Percentiles rank a stretch among this genome's conserved stretches.
phyloP scores from a whole-genome alignment of 2,113 vertebrate species.

The Stegastes partitus region DNA sequence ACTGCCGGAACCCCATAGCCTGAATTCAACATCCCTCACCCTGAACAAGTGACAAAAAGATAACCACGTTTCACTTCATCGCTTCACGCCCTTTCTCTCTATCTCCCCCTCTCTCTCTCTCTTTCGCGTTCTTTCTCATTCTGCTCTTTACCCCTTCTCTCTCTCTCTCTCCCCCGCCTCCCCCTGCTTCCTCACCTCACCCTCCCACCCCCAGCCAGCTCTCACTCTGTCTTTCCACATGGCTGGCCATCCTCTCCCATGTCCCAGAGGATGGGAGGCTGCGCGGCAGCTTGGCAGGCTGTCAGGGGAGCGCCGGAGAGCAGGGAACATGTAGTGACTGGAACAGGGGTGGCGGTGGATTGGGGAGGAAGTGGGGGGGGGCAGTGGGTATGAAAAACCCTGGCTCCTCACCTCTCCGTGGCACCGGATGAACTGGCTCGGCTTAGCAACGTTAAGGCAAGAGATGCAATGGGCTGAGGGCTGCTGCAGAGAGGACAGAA shows the following conservation, averaged over 20 bases:
- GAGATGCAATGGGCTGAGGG: slow-evolving; percentile 24
- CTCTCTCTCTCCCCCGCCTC: slow-evolving; percentile 5
- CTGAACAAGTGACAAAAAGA: slow-evolving; percentile 83
- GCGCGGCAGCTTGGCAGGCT: slow-evolving; percentile 81
- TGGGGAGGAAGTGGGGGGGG: slow-evolving; percentile 5
- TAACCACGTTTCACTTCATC: slow-evolving; percentile 81
- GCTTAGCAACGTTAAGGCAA: slow-evolving; percentile 23
- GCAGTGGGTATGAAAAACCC: slow-evolving; percentile 43
- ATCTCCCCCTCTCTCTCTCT: slow-evolving; percentile 22
- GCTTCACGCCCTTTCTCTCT: slow-evolving; percentile 67
- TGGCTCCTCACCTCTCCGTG: slow-evolving; percentile 55
- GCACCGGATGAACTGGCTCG: slow-evolving; percentile 49
- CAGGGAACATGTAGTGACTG: slow-evolving; percentile 82
- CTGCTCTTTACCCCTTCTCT: slow-evolving; percentile 43
- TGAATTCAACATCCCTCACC: slow-evolving; percentile 78
- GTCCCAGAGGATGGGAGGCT: slow-evolving; percentile 81
- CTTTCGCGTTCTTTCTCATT: slow-evolving; percentile 22
- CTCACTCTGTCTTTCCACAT: slow-evolving; percentile 78
- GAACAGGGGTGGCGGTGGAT: slow-evolving; percentile 61
- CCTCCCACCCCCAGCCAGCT: slow-evolving; percentile 42
- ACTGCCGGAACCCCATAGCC: slow-evolving; percentile 59
- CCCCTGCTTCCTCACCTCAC: slow-evolving; percentile 37
- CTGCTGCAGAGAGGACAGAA: slow-evolving; percentile 24
- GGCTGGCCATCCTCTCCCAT: slow-evolving; percentile 80
- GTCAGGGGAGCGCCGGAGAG: slow-evolving; percentile 79